Conservation (phyloP, 2,113 vertebrate genomes). For the Chionomys nivalis region DNA sequence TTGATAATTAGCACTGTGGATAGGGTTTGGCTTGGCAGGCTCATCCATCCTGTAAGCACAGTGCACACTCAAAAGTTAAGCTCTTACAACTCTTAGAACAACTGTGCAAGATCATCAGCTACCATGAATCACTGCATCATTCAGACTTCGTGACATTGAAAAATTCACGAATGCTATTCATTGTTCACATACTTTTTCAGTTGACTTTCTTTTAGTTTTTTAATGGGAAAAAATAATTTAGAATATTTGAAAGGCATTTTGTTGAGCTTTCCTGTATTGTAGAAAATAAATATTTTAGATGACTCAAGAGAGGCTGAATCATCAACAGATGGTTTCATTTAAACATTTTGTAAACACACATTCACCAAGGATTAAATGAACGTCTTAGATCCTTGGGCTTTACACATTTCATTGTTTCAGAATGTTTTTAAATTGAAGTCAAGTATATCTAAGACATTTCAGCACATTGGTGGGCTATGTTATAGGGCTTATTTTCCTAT, state of each 20-base stretch:
- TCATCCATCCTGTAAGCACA: neutral
- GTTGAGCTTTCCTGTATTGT: neutral
- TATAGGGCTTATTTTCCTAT: neutral
- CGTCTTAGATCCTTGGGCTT: neutral
- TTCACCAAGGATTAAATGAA: neutral
- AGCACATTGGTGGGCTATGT: neutral
- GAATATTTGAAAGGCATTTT: conserved; percentile 6
- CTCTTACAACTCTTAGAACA: neutral
- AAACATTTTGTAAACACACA: conserved; percentile 46
- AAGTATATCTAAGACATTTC: neutral
- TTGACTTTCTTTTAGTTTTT: neutral
- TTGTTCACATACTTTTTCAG: neutral
- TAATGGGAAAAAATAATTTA: neutral
- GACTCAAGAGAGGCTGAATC: conserved; percentile 40
- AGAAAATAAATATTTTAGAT: neutral
- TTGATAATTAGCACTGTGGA: neutral
- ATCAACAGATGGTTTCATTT: conserved; percentile 71
- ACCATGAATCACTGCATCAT: too few species aligned
- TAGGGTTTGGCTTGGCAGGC: neutral
- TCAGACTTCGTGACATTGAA: neutral
- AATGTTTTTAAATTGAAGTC: neutral
- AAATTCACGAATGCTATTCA: neutral
- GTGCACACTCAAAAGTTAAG: neutral
- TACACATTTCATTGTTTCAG: neutral
- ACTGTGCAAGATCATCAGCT: neutral